A percentile compares a stretch with the other conserved stretches of the same genome.
Conservation (phyloP, 2,888 invertebrate genomes). For the Strigamia crassipes region DNA sequence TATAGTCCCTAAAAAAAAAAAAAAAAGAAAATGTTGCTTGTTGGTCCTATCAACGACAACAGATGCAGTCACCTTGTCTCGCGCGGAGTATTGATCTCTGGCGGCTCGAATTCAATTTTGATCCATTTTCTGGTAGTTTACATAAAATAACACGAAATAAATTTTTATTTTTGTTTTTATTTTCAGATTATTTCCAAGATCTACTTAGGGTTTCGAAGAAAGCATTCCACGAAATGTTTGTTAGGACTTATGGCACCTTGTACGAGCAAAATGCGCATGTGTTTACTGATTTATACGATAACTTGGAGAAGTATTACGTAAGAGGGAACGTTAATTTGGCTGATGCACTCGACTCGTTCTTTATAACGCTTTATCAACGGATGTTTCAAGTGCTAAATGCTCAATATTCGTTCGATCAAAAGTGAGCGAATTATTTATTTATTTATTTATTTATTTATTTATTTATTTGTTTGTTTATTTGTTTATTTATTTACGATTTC, state of each 20-base stretch:
- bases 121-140: neutral
- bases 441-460: too few relatives aligned
- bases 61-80: neutral
- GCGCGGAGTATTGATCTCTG: neutral
- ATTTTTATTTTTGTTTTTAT: constrained; percentile 28
- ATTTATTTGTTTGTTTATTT: too few relatives aligned
- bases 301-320: constrained; percentile 86
- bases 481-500: neutral
- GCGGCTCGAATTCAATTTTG: neutral
- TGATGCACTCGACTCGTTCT: constrained; percentile 89
- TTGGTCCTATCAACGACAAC: constrained; percentile 5
- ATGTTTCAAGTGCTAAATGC: constrained; percentile 94
- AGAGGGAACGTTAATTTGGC: constrained; percentile 82
- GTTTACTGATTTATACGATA: constrained; percentile 86
- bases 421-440: constrained; percentile 61
- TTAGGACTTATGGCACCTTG: constrained; percentile 89
- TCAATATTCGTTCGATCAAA: constrained; percentile 87
- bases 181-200: constrained; percentile 80
- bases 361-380: constrained; percentile 87
- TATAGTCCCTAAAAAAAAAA: neutral
- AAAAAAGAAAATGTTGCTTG: neutral
- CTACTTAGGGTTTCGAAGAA: constrained; percentile 79
- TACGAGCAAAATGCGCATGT: constrained; percentile 93
- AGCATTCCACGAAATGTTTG: constrained; percentile 94
- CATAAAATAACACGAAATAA: neutral